phyloP scores from a whole-genome alignment of 2,797 vertebrate genomes.

The Zonotrichia albicollis region DNA sequence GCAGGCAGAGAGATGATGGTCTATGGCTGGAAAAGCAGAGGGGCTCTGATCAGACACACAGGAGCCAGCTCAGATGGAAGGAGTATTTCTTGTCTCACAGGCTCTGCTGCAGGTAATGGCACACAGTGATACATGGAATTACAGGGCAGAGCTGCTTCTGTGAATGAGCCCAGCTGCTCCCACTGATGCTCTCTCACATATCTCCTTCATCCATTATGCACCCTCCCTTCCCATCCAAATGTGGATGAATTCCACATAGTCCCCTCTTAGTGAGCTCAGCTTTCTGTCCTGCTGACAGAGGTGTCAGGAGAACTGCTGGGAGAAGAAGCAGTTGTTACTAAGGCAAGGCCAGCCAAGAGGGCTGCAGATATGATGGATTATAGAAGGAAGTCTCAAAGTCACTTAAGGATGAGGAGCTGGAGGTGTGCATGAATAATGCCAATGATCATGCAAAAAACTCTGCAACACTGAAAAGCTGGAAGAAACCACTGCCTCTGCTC shows the following conservation, averaged over 20 bases:
- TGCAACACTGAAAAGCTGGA: not conserved
- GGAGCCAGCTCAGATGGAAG: not conserved
- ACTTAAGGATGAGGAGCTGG: not conserved
- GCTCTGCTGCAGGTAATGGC: not conserved
- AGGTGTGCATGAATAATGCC: not conserved
- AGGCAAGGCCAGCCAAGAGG: not conserved
- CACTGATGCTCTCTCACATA: not conserved
- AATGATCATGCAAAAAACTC: not conserved
- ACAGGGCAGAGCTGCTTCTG: not conserved
- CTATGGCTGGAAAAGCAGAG: not conserved
- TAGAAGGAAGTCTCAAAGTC: not conserved
- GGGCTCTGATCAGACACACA: not conserved
- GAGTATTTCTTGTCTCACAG: not conserved
- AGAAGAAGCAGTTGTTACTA: not conserved
- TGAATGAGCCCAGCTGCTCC: not conserved
- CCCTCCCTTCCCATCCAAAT: not conserved
- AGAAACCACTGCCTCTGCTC: not conserved
- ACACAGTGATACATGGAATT: fast-evolving
- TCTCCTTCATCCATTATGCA: not conserved
- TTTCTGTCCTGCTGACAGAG: not conserved
- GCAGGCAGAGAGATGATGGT: not conserved
- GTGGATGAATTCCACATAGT: not conserved
- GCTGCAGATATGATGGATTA: not conserved
- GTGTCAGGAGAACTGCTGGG: not conserved
- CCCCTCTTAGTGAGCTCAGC: not conserved